Conservation (phyloP, 2,888 invertebrate species). For the Trachelus stipa region DNA sequence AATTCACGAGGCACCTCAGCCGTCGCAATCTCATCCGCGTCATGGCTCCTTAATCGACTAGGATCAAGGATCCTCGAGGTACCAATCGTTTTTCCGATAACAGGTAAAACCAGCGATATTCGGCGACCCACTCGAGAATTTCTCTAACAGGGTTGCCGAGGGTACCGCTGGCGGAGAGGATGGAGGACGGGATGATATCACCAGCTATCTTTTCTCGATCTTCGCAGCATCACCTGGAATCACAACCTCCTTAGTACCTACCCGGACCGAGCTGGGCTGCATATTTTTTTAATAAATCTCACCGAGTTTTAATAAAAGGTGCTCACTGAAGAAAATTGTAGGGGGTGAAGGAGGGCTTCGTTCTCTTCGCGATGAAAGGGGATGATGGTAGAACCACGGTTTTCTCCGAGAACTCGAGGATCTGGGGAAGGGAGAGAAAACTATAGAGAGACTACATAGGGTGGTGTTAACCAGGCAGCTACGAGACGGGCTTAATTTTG, state of each 20-base stretch:
- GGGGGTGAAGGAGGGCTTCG: not conserved
- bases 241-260: too few relatives aligned
- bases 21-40: too few relatives aligned
- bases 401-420: too few relatives aligned
- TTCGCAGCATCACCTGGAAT: not conserved
- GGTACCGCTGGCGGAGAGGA: too few relatives aligned
- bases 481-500: not conserved
- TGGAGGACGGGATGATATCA: not conserved
- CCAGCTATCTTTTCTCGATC: constrained; percentile 3
- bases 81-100: too few relatives aligned
- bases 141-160: too few relatives aligned
- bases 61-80: too few relatives aligned
- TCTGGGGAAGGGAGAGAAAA: not conserved
- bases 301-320: constrained; percentile 5
- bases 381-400: not conserved
- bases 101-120: too few relatives aligned
- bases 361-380: not conserved
- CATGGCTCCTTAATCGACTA: too few relatives aligned
- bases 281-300: constrained; percentile 8
- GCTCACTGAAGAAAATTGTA: not conserved
- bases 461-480: constrained; percentile 5
- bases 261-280: not conserved
- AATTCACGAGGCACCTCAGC: too few relatives aligned
- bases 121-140: too few relatives aligned
- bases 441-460: not conserved